Evolutionary conservation across 1,140 invertebrate genomes (phyloP), one percentile per base, ranked within the genome.

Genomic region (Drosophila biarmipes): DNA sequence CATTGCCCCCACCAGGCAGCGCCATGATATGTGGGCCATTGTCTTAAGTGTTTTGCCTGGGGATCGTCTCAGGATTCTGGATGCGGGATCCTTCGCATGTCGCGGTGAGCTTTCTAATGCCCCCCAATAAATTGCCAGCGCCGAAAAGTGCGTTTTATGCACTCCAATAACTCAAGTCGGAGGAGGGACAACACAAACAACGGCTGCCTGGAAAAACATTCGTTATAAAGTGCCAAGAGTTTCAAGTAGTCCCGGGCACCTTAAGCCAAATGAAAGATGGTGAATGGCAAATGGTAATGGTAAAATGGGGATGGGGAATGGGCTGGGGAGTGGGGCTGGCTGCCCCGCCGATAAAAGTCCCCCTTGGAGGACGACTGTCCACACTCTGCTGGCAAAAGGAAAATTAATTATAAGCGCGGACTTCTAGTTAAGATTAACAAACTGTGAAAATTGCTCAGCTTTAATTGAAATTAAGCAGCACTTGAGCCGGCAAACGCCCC

Each of bases 361-460:
- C 42, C 34, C 34, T n/a, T 27, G 31, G n/a, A 45, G 69, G 27
- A 35, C 19, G 45, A 46, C 52, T 54, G 52, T 74, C 63, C 63
- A 51, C 63, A 63, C 27, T 51, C 21, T 21, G 29, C 11, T 14
- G 45, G 58, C 59, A 59, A 76, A 68, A 74, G 73, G 63, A 77
- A 77, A 77, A 78, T 78, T 78, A 78, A 78, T 78, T 78, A 78
- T 78, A 72, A 76, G 75, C 73, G 61, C 73, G 57, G 53, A 78
- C 73, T 77, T 78, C 73, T 77, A 78, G 75, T 78, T 77, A 78
- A 78, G 75, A 77, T 78, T 78, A 78, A 78, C 75, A 78, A 78
- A 78, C 75, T 78, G 75, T 78, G 74, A 78, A 78, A 78, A 78
- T 78, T 78, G 75, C 73, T 78, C 37, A 78, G 73, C 75, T 77